Evolutionary conservation across 2,888 invertebrate species (phyloP).

Genomic region (Andrena praecox): DNA sequence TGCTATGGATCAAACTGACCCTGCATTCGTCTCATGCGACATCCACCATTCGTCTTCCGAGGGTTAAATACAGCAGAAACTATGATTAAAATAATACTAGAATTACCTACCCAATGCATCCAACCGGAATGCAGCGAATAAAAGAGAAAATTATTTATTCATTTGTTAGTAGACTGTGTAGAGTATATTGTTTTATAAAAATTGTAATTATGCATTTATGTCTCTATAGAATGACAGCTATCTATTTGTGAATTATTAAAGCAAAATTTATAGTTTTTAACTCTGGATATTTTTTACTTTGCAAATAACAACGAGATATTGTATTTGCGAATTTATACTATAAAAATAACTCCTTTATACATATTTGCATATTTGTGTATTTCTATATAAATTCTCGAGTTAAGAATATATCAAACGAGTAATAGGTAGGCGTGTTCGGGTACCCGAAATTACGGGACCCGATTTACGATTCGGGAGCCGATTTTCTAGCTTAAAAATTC

Average conservation of each 20-base stretch:
- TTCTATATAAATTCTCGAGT: not conserved
- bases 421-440: not conserved
- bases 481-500: no score
- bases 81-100: not conserved
- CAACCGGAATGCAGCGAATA: conserved; percentile 43
- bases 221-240: not conserved
- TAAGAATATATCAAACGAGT: not conserved
- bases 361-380: not conserved
- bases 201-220: not conserved
- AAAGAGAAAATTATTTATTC: conserved; percentile 28
- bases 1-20: no score
- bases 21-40: no score
- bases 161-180: not conserved
- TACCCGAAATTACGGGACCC: no score
- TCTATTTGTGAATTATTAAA: no score
- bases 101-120: conserved; percentile 44
- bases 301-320: no score
- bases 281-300: not conserved
- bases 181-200: not conserved
- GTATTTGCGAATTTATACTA: no score
- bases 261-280: not conserved
- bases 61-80: not conserved
- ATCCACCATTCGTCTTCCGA: no score
- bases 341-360: not conserved
- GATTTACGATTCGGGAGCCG: no score